phyloP scores from a whole-genome alignment of 2,888 invertebrate species.

The Caenorhabditis becei region DNA sequence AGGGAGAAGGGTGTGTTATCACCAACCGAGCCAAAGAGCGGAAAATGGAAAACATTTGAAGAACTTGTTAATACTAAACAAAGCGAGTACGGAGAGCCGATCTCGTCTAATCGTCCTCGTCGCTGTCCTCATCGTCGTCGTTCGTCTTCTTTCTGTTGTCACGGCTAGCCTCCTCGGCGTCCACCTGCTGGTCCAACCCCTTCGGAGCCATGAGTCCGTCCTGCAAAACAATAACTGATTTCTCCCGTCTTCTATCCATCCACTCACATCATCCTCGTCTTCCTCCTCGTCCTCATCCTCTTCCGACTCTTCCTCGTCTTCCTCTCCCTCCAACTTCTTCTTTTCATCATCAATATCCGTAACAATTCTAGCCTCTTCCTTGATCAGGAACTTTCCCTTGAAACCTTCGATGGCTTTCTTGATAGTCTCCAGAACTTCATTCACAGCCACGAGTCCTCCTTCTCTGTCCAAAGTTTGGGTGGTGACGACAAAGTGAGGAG shows the following conservation, averaged over 20 bases:
- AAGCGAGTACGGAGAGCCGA: background rate
- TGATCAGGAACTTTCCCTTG: conserved; percentile 94
- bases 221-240: too few relatives aligned
- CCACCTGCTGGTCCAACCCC: conserved; percentile 79
- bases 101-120: conserved; percentile 37
- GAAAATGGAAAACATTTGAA: conserved; percentile 14
- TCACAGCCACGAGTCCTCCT: conserved; percentile 87
- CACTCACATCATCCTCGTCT: conserved; percentile 63
- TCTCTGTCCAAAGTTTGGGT: conserved; percentile 95
- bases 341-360: conserved; percentile 98
- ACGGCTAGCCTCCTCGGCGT: conserved; percentile 74
- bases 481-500: conserved; percentile 98
- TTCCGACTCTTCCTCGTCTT: conserved; percentile 72
- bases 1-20: conserved; percentile 8
- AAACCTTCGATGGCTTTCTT: conserved; percentile 88
- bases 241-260: background rate
- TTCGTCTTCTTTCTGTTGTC: conserved; percentile 55
- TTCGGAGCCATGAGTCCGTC: conserved; percentile 80
- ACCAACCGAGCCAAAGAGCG: background rate
- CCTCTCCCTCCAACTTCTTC: conserved; percentile 77
- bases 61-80: conserved; percentile 32
- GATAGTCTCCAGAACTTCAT: conserved; percentile 92
- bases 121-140: conserved; percentile 41
- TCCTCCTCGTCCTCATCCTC: conserved; percentile 77
- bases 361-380: conserved; percentile 97